A percentile compares a stretch with the other conserved stretches of the same genome.
Evolutionary conservation across 2,113 vertebrate species (phyloP).

Genomic region (Smithornis capensis): DNA sequence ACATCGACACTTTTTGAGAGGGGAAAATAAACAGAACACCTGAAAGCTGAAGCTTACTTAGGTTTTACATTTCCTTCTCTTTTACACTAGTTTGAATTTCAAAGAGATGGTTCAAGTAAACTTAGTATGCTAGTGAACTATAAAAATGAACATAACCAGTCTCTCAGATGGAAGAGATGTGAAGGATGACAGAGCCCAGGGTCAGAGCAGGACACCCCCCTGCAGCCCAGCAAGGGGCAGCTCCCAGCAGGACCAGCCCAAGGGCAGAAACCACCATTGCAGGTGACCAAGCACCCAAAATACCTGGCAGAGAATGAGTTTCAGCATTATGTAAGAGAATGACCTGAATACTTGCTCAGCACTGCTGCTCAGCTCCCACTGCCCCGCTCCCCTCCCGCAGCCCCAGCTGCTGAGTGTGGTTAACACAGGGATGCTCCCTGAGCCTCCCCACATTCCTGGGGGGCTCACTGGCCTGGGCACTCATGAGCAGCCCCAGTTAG

Average conservation of each 20-base stretch:
- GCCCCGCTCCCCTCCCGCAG: not conserved
- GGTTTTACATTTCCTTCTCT: not conserved
- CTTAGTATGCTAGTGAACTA: not conserved
- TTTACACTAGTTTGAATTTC: not conserved
- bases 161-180: not conserved
- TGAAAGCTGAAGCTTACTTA: not conserved
- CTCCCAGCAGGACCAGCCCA: not conserved
- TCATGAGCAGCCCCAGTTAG: not conserved
- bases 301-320: not conserved
- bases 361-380: not conserved
- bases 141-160: not conserved
- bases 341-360: not conserved
- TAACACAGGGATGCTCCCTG: not conserved
- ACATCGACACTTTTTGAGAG: not conserved
- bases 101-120: not conserved
- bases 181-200: not conserved
- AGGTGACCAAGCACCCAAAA: not conserved
- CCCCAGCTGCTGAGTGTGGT: not conserved
- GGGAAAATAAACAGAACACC: not conserved
- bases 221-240: not conserved
- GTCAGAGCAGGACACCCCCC: accelerated
- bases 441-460: not conserved
- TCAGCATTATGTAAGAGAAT: not conserved
- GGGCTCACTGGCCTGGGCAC: not conserved
- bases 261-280: not conserved